phyloP scores from a whole-genome alignment of 2,113 vertebrate genomes.

The Ptilorrhoa leucosticta region DNA sequence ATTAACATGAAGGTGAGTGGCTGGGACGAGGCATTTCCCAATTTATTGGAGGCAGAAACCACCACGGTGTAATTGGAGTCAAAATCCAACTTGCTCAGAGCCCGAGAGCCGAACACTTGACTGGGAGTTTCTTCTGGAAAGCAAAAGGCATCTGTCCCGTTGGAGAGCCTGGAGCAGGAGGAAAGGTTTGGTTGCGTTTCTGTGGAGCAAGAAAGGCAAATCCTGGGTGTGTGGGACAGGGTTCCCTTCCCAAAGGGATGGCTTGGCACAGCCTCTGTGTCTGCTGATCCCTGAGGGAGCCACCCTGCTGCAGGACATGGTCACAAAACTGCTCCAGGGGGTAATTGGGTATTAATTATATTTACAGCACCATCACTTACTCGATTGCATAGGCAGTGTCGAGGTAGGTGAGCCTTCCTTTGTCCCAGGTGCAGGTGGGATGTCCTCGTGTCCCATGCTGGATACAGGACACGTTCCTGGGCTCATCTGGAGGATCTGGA shows the following conservation, averaged over 20 bases:
- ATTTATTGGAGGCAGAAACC: constrained; percentile 56
- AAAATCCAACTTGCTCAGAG: constrained; percentile 24
- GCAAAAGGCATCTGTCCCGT: neutral
- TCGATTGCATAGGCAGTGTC: constrained; percentile 5
- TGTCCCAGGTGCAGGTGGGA: constrained; percentile 65
- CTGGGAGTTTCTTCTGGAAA: neutral
- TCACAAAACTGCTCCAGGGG: neutral
- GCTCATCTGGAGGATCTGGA: constrained; percentile 70
- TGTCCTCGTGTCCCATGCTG: constrained; percentile 49
- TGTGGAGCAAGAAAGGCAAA: accelerated
- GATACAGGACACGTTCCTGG: constrained; percentile 63
- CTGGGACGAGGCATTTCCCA: constrained; percentile 63
- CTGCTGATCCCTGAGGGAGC: too few relatives aligned
- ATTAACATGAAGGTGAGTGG: neutral
- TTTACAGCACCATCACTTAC: neutral
- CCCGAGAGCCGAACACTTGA: neutral
- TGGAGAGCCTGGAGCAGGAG: constrained; percentile 57
- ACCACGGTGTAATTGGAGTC: constrained; percentile 54
- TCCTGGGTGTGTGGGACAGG: neutral
- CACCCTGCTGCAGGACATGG: accelerated
- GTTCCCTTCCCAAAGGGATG: neutral
- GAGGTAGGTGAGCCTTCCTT: constrained; percentile 51
- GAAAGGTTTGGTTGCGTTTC: neutral
- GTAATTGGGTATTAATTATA: accelerated
- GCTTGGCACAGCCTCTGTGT: too few relatives aligned